These are phyloP conservation scores for Limnephilus auricula DNA, from an alignment of 2,888 invertebrate genomes.

Conservation along the genomic window DNA sequence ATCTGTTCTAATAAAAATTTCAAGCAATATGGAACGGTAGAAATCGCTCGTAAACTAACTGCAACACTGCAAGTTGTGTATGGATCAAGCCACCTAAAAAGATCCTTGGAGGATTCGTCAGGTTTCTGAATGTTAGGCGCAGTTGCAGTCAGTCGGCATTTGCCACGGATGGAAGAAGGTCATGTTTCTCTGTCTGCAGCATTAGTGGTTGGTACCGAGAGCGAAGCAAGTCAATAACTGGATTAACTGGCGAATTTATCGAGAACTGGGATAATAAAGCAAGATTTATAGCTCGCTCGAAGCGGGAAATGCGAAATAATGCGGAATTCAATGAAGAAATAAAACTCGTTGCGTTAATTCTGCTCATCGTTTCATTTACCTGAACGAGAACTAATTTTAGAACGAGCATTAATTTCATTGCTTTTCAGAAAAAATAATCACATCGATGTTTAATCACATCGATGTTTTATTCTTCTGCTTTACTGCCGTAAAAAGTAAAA, in stretches of 20 bases:
- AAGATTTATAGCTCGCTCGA: not conserved
- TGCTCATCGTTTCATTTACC: not conserved
- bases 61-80: not conserved
- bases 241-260: constrained; percentile 30
- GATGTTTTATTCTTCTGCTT: not conserved
- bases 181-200: not conserved
- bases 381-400: too few species aligned
- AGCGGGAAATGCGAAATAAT: not conserved
- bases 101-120: not conserved
- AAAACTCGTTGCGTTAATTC: not conserved
- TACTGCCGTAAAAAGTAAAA: too few species aligned
- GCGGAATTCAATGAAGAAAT: not conserved
- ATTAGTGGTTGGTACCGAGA: not conserved
- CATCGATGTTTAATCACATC: not conserved
- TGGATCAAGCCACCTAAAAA: not conserved
- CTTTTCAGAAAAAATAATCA: not conserved
- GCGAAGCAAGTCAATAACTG: constrained; percentile 37
- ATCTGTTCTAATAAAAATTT: too few species aligned
- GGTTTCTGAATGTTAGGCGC: not conserved
- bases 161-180: not conserved
- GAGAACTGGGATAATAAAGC: not conserved
- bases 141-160: not conserved
- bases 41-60: not conserved
- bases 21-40: not conserved
- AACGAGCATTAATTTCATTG: not conserved